Evolutionary conservation across 2,888 invertebrate genomes (phyloP).

Genomic region (Trypoxylon attenuatum): DNA sequence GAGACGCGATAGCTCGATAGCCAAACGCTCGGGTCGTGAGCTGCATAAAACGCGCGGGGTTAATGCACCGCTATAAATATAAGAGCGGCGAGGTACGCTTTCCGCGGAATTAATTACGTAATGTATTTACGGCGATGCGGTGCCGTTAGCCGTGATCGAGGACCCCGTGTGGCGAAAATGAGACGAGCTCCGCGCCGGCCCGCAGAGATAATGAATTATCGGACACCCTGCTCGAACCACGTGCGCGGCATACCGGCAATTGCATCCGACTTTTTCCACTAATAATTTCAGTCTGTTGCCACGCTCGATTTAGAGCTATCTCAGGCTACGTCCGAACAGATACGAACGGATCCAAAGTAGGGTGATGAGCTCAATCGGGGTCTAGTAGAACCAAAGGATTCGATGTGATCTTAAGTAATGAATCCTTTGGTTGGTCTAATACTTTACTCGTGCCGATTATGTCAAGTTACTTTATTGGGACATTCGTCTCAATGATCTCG

Average conservation of each 20-base stretch:
- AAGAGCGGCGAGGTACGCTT: slow-evolving; percentile 40
- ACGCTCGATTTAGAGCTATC: not conserved
- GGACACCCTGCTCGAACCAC: slow-evolving; percentile 18
- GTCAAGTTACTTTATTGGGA: too few species aligned
- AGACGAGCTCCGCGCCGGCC: slow-evolving; percentile 41
- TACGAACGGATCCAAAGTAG: too few species aligned
- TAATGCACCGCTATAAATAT: slow-evolving; percentile 58
- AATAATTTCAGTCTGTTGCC: slow-evolving; percentile 33
- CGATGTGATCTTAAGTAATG: slow-evolving; percentile 7
- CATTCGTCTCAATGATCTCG: too few species aligned
- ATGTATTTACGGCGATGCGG: slow-evolving; percentile 56
- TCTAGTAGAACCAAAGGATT: too few species aligned
- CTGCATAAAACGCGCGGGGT: slow-evolving; percentile 50
- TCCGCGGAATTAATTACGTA: slow-evolving; percentile 57
- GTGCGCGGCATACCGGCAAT: slow-evolving; percentile 14
- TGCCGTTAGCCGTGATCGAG: slow-evolving; percentile 58
- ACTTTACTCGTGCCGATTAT: too few species aligned
- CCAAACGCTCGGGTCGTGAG: slow-evolving; percentile 10
- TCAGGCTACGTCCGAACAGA: too few species aligned
- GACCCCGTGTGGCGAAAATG: slow-evolving; percentile 54
- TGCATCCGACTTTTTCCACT: slow-evolving; percentile 10
- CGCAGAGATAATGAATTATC: slow-evolving; percentile 47
- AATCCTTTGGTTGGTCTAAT: too few species aligned
- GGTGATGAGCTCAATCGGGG: too few species aligned
- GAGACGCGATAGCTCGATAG: not conserved